Percentiles rank a stretch among this genome's conserved stretches.
phyloP scores from a whole-genome alignment of 2,113 vertebrate genomes.

The Sylvia atricapilla region DNA sequence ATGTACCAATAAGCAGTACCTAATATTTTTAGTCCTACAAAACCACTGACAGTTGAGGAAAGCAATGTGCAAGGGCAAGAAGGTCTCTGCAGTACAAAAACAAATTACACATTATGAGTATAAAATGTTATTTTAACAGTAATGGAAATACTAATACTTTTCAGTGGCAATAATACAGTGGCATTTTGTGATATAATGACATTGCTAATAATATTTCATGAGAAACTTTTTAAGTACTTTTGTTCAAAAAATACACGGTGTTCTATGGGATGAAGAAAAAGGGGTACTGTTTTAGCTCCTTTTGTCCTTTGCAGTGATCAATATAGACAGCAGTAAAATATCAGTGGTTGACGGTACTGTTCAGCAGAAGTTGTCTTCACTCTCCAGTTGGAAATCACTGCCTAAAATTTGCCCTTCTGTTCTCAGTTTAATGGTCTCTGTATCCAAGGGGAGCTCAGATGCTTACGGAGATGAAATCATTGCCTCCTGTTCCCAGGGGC shows the following conservation, averaged over 20 bases:
- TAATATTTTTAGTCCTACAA: neutral
- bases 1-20: neutral
- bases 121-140: neutral
- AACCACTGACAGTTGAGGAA: neutral
- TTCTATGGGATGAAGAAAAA: neutral
- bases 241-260: neutral
- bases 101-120: neutral
- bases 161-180: neutral
- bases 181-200: neutral
- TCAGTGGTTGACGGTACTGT: neutral
- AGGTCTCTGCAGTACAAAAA: neutral
- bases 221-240: neutral
- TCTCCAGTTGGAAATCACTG: conserved; percentile 77
- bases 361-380: conserved; percentile 39
- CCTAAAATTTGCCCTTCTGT: conserved; percentile 85
- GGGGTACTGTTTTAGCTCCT: neutral
- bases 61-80: neutral
- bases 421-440: conserved; percentile 80
- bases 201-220: neutral
- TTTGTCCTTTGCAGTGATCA: neutral
- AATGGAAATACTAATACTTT: neutral
- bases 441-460: conserved; percentile 81
- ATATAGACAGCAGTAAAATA: conserved; percentile 19
- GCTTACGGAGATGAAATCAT: conserved; percentile 77
- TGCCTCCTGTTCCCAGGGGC: conserved; percentile 75